Conservation (phyloP, 2,113 vertebrate species). For the Microcebus griseorufus region DNA sequence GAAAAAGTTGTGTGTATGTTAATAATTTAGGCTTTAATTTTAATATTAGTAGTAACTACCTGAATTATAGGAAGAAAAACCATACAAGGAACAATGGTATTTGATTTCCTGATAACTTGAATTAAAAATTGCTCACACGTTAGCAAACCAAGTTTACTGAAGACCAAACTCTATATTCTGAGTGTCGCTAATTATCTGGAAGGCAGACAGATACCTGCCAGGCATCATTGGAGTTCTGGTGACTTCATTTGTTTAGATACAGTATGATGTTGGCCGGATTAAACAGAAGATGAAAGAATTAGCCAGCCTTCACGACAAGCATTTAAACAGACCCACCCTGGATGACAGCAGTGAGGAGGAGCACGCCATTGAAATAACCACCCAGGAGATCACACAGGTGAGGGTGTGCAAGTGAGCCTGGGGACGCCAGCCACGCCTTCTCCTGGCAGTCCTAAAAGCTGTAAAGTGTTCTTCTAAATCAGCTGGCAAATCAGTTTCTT, state of each 20-base stretch:
- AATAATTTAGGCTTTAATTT: neutral
- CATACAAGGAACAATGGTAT: neutral
- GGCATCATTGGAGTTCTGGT: neutral
- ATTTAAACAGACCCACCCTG: conserved; percentile 97
- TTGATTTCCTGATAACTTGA: neutral
- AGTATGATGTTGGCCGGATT: conserved; percentile 94
- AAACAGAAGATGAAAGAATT: conserved; percentile 98
- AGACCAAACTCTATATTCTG: no score
- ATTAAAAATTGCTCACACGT: neutral
- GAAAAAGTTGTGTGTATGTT: neutral
- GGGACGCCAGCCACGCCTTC: neutral
- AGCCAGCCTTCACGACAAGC: conserved; percentile 95
- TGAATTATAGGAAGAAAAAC: neutral
- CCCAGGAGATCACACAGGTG: conserved; percentile 98
- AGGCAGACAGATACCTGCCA: neutral
- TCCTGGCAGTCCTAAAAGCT: neutral
- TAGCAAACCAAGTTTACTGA: no score
- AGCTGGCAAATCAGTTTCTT: no score
- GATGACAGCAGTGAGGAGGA: conserved; percentile 98
- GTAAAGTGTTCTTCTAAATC: fast-evolving
- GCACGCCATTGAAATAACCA: conserved; percentile 96
- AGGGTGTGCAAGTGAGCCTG: fast-evolving
- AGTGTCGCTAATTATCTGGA: neutral
- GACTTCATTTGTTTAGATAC: conserved; percentile 88
- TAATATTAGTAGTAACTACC: neutral